Conservation (phyloP, 2,797 vertebrate species). For the Notolepis coatsorum region DNA sequence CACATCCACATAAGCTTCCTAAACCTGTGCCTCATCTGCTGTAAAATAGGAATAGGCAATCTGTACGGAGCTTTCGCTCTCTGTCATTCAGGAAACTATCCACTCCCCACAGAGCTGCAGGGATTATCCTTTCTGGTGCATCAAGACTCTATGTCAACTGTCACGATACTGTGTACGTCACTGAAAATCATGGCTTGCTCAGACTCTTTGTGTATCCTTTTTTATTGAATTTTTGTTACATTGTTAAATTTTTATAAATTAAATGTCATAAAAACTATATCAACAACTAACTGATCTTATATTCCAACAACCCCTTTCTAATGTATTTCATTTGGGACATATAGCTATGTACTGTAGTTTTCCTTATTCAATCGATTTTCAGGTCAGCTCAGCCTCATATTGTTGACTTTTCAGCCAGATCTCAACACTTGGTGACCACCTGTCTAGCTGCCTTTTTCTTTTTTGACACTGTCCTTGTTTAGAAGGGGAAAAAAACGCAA, state of each 20-base stretch:
- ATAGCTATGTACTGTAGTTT: background rate
- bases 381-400: background rate
- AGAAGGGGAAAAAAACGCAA: background rate
- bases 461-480: background rate
- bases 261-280: too few species aligned
- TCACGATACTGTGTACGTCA: slow-evolving; percentile 31
- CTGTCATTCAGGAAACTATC: slow-evolving; percentile 69
- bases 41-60: slow-evolving; percentile 61
- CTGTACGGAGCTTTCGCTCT: slow-evolving; percentile 47
- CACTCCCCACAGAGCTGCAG: slow-evolving; percentile 48
- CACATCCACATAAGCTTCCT: slow-evolving; percentile 39
- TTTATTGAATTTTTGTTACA: slow-evolving; percentile 8
- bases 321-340: too few species aligned
- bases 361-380: background rate
- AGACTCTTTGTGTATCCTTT: background rate
- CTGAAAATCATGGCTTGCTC: slow-evolving; percentile 1
- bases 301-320: background rate
- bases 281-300: background rate
- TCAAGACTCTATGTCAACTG: slow-evolving; percentile 47
- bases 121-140: slow-evolving; percentile 63
- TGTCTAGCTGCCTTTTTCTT: background rate
- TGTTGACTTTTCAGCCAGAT: background rate
- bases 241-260: background rate
- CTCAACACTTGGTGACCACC: background rate
- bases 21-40: slow-evolving; percentile 53